Evolutionary conservation across 2,797 vertebrate genomes (phyloP).

Genomic region (Pipistrellus pygmaeus): DNA sequence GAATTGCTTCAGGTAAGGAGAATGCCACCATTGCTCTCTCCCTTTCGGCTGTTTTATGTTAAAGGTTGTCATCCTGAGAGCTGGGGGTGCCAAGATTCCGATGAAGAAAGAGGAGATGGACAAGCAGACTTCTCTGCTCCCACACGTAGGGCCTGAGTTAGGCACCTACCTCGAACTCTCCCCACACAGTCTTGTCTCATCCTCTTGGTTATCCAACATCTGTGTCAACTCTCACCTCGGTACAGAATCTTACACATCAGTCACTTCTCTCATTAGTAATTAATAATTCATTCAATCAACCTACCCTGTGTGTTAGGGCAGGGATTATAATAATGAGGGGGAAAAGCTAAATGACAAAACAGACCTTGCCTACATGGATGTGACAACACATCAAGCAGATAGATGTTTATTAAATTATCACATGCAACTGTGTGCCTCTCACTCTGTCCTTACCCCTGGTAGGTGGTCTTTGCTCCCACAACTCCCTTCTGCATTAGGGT

Average conservation of each 20-base stretch:
- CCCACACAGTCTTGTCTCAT: background rate
- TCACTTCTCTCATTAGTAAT: background rate
- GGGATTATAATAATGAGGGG: background rate
- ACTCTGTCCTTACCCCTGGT: background rate
- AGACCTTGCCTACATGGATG: background rate
- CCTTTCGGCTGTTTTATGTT: background rate
- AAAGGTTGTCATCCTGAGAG: background rate
- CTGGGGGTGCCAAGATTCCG: background rate
- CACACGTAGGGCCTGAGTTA: background rate
- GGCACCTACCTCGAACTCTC: background rate
- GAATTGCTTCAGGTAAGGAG: background rate
- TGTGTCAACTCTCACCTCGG: background rate
- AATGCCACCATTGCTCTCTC: background rate
- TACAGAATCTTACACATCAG: background rate
- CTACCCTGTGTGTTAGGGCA: background rate
- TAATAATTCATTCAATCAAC: background rate
- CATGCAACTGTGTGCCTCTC: accelerated
- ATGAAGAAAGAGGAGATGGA: background rate
- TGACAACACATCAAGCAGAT: background rate
- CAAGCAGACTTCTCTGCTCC: background rate
- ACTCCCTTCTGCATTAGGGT: background rate
- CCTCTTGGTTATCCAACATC: background rate
- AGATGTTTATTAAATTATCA: background rate
- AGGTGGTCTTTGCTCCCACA: background rate
- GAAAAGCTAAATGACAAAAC: accelerated